Evolutionary conservation across 2,113 vertebrate genomes (phyloP).

Genomic region (Psilopsiagon aymara): DNA sequence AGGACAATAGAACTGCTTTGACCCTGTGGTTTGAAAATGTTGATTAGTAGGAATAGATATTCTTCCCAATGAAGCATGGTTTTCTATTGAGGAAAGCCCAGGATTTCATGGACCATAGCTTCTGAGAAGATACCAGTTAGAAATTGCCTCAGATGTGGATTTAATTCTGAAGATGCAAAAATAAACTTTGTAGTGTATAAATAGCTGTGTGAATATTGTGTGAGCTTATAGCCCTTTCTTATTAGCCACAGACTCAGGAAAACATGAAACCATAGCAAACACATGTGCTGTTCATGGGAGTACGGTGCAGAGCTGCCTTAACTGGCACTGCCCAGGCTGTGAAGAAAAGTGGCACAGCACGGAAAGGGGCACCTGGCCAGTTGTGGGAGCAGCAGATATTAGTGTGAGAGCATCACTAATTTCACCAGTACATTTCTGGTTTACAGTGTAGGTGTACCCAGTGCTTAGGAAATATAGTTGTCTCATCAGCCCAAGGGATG

Average conservation of each 20-base stretch:
- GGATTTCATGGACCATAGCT: neutral
- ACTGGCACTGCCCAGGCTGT: neutral
- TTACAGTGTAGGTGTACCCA: neutral
- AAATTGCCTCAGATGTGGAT: neutral
- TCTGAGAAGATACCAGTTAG: neutral
- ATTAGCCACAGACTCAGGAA: neutral
- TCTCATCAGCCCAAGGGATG: neutral
- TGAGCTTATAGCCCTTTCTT: neutral
- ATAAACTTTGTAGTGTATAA: neutral
- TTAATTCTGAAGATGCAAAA: neutral
- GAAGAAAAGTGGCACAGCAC: neutral
- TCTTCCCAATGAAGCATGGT: neutral
- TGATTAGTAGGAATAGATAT: neutral
- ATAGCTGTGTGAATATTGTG: neutral
- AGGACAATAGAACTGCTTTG: neutral
- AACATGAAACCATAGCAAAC: neutral
- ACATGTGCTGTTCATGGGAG: neutral
- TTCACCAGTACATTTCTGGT: neutral
- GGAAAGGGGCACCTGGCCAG: neutral
- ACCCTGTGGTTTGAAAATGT: neutral
- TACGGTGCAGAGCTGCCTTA: neutral
- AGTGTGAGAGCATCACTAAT: neutral
- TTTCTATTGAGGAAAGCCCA: neutral
- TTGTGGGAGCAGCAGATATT: neutral
- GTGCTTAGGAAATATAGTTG: neutral